Evolutionary conservation across 2,797 vertebrate species (phyloP).

Genomic region (Novumbra hubbsi): DNA sequence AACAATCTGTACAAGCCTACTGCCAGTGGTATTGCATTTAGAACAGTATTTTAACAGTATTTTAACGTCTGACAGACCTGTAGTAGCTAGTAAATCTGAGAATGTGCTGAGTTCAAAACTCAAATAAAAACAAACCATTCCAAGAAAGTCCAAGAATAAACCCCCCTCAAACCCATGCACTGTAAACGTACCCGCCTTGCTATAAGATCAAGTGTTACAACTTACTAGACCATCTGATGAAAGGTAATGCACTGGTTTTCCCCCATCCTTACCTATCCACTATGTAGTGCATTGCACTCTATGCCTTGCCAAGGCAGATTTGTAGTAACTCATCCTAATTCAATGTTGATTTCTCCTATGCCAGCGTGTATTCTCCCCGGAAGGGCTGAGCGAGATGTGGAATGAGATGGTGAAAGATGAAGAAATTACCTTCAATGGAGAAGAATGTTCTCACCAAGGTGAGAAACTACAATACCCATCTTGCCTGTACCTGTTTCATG

Average conservation of each 20-base stretch:
- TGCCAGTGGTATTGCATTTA: neutral
- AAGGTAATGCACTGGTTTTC: too few species aligned
- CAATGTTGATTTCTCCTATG: neutral
- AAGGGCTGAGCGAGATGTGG: constrained; percentile 97
- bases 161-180: neutral
- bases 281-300: neutral
- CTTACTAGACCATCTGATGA: too few species aligned
- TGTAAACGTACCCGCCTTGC: neutral
- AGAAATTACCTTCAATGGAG: constrained; percentile 88
- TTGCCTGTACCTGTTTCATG: neutral
- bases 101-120: neutral
- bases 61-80: neutral
- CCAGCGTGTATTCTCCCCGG: constrained; percentile 93
- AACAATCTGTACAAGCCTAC: too few species aligned
- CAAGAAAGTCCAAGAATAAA: neutral
- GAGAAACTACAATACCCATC: constrained; percentile 42
- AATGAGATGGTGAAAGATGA: constrained; percentile 99
- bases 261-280: neutral
- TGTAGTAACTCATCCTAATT: neutral
- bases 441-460: constrained; percentile 83
- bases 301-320: neutral
- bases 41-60: neutral
- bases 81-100: neutral
- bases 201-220: neutral
- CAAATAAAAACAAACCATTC: neutral